Percentiles rank a stretch among this genome's conserved stretches.
Evolutionary conservation across 2,797 vertebrate species (phyloP).

Genomic region (Danionella dracula): DNA sequence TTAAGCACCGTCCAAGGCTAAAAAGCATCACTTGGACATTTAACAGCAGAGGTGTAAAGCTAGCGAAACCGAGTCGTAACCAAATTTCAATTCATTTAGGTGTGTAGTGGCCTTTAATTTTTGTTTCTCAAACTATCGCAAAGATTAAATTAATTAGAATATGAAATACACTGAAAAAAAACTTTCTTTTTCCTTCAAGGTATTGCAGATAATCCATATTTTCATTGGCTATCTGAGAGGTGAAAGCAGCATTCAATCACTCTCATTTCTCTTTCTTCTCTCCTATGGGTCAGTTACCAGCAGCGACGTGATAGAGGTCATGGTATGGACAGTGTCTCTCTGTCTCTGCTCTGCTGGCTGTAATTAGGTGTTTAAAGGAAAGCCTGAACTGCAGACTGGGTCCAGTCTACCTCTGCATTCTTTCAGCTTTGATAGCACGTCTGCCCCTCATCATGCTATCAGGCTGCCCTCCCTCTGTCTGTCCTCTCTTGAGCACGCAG

Average conservation of each 20-base stretch:
- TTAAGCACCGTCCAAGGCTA: too few species aligned
- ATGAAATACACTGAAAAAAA: too few species aligned
- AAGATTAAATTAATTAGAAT: too few species aligned
- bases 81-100: too few species aligned
- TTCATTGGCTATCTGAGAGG: too few species aligned
- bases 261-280: neutral
- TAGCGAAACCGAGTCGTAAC: too few species aligned
- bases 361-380: constrained; percentile 43
- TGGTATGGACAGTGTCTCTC: constrained; percentile 17
- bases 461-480: constrained; percentile 50
- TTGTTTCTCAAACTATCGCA: too few species aligned
- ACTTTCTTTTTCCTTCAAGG: too few species aligned
- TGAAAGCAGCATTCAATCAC: neutral
- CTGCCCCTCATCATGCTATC: constrained; percentile 74
- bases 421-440: constrained; percentile 72
- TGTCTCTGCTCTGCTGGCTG: constrained; percentile 36
- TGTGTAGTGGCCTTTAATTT: too few species aligned
- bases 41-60: too few species aligned
- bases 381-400: constrained; percentile 55
- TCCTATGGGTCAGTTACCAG: neutral
- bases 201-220: too few species aligned
- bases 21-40: too few species aligned
- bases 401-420: constrained; percentile 67
- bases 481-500: constrained; percentile 66
- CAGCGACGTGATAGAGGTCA: neutral